These are phyloP conservation scores for Dinocampus coccinellae DNA, from an alignment of 2,888 invertebrate species.

Conservation along the genomic window DNA sequence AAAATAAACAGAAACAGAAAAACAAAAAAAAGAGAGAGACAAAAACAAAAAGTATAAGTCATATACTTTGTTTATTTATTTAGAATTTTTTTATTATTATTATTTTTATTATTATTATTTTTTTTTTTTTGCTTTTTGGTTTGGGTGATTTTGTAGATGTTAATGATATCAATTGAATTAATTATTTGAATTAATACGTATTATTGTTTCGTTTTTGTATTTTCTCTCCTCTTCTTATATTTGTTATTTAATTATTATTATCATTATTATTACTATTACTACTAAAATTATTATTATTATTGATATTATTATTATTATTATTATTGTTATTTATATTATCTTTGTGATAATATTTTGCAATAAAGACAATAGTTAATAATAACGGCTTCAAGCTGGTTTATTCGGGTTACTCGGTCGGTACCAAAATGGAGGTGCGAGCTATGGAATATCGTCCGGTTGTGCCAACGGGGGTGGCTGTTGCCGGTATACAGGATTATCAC, in stretches of 20 bases:
- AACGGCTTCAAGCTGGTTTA: conserved; percentile 65
- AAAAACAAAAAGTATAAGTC: no score
- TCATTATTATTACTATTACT: not conserved
- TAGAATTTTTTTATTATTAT: no score
- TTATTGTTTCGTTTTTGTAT: not conserved
- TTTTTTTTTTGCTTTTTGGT: not conserved
- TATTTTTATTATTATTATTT: no score
- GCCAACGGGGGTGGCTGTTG: conserved; percentile 65
- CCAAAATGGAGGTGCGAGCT: conserved; percentile 73
- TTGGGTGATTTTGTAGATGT: not conserved
- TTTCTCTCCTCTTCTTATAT: not conserved
- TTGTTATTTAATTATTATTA: not conserved
- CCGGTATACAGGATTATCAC: conserved; percentile 67
- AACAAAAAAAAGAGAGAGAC: no score
- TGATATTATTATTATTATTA: no score
- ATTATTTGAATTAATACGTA: not conserved
- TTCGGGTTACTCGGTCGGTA: conserved; percentile 53
- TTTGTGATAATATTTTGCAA: no score
- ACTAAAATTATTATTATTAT: not conserved
- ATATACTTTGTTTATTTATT: no score
- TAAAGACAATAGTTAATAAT: conserved; percentile 33
- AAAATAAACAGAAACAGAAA: no score
- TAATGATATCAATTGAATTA: not conserved
- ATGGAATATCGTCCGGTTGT: conserved; percentile 73
- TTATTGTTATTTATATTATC: no score